Conservation (phyloP, 2,113 vertebrate species). For the Micronycteris hirsuta region DNA sequence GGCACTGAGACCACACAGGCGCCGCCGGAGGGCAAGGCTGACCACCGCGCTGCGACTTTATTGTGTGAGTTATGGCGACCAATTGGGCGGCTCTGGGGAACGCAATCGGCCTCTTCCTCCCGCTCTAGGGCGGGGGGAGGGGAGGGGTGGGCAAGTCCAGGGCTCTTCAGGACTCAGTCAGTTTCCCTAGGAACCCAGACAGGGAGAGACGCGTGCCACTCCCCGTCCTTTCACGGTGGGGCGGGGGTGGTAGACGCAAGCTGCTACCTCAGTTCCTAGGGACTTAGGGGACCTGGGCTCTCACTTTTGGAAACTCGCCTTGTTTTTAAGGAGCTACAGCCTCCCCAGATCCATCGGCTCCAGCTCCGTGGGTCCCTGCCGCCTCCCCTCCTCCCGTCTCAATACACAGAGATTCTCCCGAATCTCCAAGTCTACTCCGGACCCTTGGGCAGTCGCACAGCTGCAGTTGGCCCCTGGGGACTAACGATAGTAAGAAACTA, state of each 20-base stretch:
- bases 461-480: background rate
- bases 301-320: background rate
- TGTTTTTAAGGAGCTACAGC: background rate
- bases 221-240: background rate
- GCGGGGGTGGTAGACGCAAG: background rate
- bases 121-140: background rate
- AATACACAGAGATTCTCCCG: background rate
- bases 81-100: slow-evolving; percentile 77
- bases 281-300: background rate
- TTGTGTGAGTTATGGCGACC: slow-evolving; percentile 84
- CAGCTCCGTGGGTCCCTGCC: background rate
- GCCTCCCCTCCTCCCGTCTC: background rate
- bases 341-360: background rate
- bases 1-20: slow-evolving; percentile 81
- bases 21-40: slow-evolving; percentile 82
- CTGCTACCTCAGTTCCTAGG: background rate
- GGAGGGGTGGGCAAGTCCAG: background rate
- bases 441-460: background rate
- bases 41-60: slow-evolving; percentile 81
- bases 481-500: background rate
- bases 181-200: background rate
- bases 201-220: background rate
- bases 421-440: background rate
- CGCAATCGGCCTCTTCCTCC: slow-evolving; percentile 60
- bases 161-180: background rate